Conservation (phyloP, 2,797 vertebrate genomes). For the Masticophis lateralis region DNA sequence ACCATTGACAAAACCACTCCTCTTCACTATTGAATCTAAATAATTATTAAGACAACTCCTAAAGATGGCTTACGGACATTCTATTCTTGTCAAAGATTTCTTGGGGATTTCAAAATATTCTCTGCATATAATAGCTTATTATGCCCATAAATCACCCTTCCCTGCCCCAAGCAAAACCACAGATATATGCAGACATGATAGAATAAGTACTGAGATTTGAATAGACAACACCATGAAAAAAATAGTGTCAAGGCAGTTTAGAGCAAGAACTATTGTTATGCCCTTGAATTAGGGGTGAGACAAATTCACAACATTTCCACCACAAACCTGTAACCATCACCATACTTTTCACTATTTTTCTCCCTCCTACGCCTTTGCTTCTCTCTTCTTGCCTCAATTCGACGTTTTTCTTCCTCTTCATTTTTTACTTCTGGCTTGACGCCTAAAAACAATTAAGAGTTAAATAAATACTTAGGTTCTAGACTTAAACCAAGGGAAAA, state of each 20-base stretch:
- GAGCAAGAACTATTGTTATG: not conserved
- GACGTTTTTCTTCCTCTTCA: conserved; percentile 78
- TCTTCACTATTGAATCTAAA: not conserved
- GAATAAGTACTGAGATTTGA: not conserved
- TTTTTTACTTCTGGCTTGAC: conserved; percentile 74
- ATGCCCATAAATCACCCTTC: not conserved
- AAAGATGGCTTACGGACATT: not conserved
- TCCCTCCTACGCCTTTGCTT: conserved; percentile 84
- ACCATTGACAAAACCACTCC: not conserved
- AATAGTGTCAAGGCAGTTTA: not conserved
- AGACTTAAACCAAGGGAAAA: not conserved
- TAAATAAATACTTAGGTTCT: conserved; percentile 9
- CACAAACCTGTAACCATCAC: conserved; percentile 82
- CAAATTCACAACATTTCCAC: conserved; percentile 14
- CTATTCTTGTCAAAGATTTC: not conserved
- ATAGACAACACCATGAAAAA: not conserved
- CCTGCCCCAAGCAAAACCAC: not conserved
- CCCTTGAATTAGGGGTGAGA: not conserved
- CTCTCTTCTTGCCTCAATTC: conserved; percentile 79
- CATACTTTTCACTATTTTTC: conserved; percentile 84
- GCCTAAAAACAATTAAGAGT: conserved; percentile 53
- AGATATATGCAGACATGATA: not conserved
- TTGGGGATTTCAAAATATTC: not conserved
- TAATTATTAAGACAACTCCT: not conserved
- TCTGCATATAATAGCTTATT: not conserved